A percentile compares a stretch with the other conserved stretches of the same genome.
Evolutionary conservation across 2,113 vertebrate genomes (phyloP).

Genomic region (Catharus bicknelli): DNA sequence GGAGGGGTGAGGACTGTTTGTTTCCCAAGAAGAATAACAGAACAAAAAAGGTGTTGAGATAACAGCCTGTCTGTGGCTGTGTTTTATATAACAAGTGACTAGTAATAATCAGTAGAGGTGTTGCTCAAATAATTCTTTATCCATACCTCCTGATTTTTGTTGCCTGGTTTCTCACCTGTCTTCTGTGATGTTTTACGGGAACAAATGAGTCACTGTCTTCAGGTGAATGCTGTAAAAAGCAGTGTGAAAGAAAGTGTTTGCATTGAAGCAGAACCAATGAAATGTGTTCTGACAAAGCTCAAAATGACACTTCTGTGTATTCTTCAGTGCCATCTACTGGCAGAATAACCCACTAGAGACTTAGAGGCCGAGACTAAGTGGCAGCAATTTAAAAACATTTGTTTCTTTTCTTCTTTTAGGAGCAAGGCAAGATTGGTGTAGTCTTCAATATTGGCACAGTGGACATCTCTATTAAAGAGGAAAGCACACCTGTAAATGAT

Average conservation of each 20-base stretch:
- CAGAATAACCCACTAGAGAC: not conserved
- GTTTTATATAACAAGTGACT: not conserved
- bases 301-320: not conserved
- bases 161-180: not conserved
- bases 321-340: slow-evolving; percentile 10
- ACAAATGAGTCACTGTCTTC: not conserved
- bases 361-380: not conserved
- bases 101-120: not conserved
- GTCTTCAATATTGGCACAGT: slow-evolving; percentile 96
- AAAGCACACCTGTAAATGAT: slow-evolving; percentile 92
- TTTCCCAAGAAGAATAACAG: not conserved
- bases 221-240: not conserved
- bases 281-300: not conserved
- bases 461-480: slow-evolving; percentile 93
- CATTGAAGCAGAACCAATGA: not conserved
- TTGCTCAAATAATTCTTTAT: not conserved
- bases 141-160: not conserved
- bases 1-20: not conserved
- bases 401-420: slow-evolving; percentile 73
- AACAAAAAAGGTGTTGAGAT: not conserved
- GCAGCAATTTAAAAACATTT: not conserved
- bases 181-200: not conserved
- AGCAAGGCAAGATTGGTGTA: slow-evolving; percentile 96
- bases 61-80: not conserved
- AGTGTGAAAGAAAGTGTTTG: not conserved